These are phyloP conservation scores for Drosophila kurseongensis DNA, from an alignment of 1,140 invertebrate species.

Conservation along the genomic window DNA sequence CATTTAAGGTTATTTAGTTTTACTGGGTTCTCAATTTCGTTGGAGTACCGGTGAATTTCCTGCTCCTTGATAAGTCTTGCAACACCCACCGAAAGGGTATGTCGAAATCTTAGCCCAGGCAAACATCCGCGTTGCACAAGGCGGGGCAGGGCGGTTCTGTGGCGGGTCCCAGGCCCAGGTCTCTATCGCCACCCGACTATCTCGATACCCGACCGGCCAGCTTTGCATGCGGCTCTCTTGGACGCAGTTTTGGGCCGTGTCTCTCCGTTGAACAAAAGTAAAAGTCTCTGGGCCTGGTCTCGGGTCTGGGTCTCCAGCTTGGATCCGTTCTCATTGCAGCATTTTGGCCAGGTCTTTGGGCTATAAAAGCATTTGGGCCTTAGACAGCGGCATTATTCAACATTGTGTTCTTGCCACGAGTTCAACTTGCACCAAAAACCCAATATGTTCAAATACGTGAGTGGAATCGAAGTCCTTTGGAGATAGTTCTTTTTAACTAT, in stretches of 20 bases:
- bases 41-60: no score
- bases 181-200: conserved; percentile 8
- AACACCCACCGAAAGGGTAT: conserved; percentile 8
- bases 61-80: no score
- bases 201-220: conserved; percentile 33
- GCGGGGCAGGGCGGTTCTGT: conserved; percentile 29
- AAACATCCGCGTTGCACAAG: conserved; percentile 65
- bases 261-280: conserved; percentile 65
- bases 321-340: conserved; percentile 39
- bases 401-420: conserved; percentile 68
- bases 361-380: conserved; percentile 76
- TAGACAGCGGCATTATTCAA: conserved; percentile 65
- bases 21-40: no score
- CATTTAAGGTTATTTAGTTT: no score
- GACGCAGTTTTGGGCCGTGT: conserved; percentile 36
- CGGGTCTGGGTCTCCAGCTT: conserved; percentile 3
- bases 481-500: neutral
- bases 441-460: conserved; percentile 80
- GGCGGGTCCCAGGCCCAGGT: conserved; percentile 13
- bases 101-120: conserved; percentile 13
- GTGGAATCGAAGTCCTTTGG: conserved; percentile 18
- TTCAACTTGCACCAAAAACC: conserved; percentile 29
- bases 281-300: conserved; percentile 49
- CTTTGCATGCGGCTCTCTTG: conserved; percentile 67
- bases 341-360: conserved; percentile 50